phyloP scores from a whole-genome alignment of 2,113 vertebrate genomes.

The Phocoena phocoena region DNA sequence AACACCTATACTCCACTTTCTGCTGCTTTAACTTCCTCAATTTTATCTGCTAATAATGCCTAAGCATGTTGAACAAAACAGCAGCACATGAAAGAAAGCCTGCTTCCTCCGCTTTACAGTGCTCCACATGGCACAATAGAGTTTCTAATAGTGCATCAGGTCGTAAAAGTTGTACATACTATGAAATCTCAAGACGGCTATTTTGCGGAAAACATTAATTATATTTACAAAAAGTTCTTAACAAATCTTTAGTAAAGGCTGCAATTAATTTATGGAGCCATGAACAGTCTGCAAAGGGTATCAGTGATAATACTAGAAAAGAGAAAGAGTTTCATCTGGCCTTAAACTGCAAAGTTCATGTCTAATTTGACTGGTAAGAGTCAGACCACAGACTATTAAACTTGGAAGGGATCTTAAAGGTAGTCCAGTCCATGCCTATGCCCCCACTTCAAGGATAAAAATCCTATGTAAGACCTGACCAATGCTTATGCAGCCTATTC shows the following conservation, averaged over 20 bases:
- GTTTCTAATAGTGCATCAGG: conserved; percentile 4
- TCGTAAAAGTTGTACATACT: conserved; percentile 33
- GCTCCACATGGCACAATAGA: neutral
- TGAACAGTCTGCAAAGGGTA: conserved; percentile 46
- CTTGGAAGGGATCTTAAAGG: conserved; percentile 55
- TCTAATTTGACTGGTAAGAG: conserved; percentile 64
- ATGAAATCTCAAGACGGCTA: conserved; percentile 36
- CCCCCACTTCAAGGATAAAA: conserved; percentile 31
- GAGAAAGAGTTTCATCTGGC: conserved; percentile 58
- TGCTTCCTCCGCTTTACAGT: conserved; percentile 18
- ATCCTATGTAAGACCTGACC: conserved; percentile 41
- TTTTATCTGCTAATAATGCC: conserved; percentile 32
- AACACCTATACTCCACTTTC: conserved; percentile 60
- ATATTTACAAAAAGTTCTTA: conserved; percentile 67
- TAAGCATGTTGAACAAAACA: conserved; percentile 35
- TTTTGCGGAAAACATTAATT: conserved; percentile 66
- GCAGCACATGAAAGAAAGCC: conserved; percentile 5
- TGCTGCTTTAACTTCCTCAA: conserved; percentile 24
- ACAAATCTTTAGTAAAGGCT: conserved; percentile 66
- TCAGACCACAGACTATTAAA: conserved; percentile 52
- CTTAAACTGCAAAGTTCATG: conserved; percentile 72
- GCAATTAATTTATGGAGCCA: conserved; percentile 69
- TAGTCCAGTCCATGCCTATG: neutral
- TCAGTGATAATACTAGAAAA: conserved; percentile 32
- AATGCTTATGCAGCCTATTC: conserved; percentile 45